These are phyloP conservation scores for Atta colombica DNA, from an alignment of 1,140 invertebrate genomes.

Conservation along the genomic window DNA sequence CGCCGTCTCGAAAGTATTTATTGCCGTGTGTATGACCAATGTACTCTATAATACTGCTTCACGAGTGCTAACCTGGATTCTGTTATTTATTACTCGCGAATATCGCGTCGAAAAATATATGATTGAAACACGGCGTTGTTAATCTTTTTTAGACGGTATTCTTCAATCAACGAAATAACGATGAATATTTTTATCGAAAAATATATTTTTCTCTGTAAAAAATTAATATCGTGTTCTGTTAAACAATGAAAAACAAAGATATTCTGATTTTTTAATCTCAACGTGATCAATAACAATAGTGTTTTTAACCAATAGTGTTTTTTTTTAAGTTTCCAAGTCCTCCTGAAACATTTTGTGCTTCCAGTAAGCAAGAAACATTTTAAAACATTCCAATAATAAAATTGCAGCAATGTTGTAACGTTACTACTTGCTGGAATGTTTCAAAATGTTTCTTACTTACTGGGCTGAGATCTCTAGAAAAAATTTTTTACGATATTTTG, in stretches of 20 bases:
- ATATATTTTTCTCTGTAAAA: neutral
- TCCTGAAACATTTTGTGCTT: neutral
- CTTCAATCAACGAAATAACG: neutral
- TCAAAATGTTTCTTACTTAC: too few relatives aligned
- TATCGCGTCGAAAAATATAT: constrained; percentile 26
- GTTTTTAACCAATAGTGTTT: neutral
- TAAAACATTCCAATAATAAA: too few relatives aligned
- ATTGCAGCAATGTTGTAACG: too few relatives aligned
- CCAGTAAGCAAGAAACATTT: too few relatives aligned
- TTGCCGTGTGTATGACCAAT: constrained; percentile 54
- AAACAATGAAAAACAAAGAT: too few relatives aligned
- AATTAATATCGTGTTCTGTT: neutral
- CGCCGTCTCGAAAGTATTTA: constrained; percentile 64
- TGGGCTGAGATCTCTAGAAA: neutral
- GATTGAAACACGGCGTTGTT: constrained; percentile 12
- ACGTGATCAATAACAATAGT: neutral
- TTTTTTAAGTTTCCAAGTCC: neutral
- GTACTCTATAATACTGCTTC: constrained; percentile 39
- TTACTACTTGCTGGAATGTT: too few relatives aligned
- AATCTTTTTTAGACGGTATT: neutral
- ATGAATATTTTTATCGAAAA: neutral
- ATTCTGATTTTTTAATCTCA: neutral
- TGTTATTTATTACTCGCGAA: constrained; percentile 45
- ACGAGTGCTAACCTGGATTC: constrained; percentile 52
- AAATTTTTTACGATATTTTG: neutral